These are phyloP conservation scores for Copsychus sechellarum DNA, from an alignment of 2,113 vertebrate genomes.

Conservation along the genomic window DNA sequence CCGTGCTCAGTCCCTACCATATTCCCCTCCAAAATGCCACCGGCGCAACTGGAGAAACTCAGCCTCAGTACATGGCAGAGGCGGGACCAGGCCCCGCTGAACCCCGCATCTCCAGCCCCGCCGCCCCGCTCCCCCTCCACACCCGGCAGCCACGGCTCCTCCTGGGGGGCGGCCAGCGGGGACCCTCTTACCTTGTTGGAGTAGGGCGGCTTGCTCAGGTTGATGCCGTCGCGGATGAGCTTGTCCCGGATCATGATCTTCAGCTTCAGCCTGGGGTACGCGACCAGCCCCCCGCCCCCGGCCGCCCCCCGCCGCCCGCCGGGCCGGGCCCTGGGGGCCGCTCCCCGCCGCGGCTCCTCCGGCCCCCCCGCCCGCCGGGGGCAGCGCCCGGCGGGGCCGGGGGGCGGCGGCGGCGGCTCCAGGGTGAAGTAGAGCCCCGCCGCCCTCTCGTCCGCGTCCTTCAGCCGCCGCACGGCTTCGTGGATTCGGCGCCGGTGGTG, in stretches of 20 bases:
- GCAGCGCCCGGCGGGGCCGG: slow-evolving; percentile 63
- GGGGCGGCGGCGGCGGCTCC: slow-evolving; percentile 73
- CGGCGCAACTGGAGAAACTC: neutral
- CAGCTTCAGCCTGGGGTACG: slow-evolving; percentile 91
- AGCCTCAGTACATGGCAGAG: rapidly evolving
- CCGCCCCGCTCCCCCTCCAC: neutral
- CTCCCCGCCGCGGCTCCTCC: slow-evolving; percentile 73
- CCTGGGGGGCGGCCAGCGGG: neutral
- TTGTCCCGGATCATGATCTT: slow-evolving; percentile 99
- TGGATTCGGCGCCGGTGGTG: slow-evolving; percentile 90
- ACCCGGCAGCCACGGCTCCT: neutral
- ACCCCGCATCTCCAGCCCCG: neutral
- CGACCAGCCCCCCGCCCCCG: slow-evolving; percentile 75
- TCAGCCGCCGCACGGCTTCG: slow-evolving; percentile 89
- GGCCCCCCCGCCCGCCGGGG: slow-evolving; percentile 77
- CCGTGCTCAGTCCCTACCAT: rapidly evolving
- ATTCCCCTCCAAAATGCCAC: neutral
- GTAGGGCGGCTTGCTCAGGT: slow-evolving; percentile 88
- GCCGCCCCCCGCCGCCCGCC: slow-evolving; percentile 74
- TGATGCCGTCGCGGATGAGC: slow-evolving; percentile 90
- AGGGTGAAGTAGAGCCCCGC: slow-evolving; percentile 95
- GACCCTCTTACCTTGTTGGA: slow-evolving; percentile 88
- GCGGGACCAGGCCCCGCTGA: neutral
- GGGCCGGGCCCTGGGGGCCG: slow-evolving; percentile 42
- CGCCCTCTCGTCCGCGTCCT: slow-evolving; percentile 85